Percentiles rank a stretch among this genome's conserved stretches.
Evolutionary conservation across 2,113 vertebrate genomes (phyloP).

Genomic region (Caranx ignobilis): DNA sequence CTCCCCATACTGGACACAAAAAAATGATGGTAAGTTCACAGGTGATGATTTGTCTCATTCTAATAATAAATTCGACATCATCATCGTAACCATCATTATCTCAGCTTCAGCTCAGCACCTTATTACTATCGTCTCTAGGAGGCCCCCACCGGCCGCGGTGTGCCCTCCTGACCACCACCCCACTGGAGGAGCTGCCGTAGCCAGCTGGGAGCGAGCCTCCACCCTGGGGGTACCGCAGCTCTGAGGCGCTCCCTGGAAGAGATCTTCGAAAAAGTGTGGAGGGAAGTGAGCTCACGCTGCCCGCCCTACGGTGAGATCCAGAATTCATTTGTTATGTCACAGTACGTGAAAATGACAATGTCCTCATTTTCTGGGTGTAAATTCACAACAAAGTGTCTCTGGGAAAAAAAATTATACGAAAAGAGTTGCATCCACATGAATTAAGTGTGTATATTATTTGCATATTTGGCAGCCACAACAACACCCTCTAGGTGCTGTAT

Average conservation of each 20-base stretch:
- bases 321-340: constrained; percentile 37
- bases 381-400: not conserved
- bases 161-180: constrained; percentile 86
- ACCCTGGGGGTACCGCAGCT: constrained; percentile 91
- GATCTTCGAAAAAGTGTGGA: constrained; percentile 85
- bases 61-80: not conserved
- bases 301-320: constrained; percentile 68
- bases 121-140: constrained; percentile 86
- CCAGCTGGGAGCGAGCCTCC: constrained; percentile 86
- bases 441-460: constrained; percentile 13
- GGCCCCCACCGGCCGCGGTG: constrained; percentile 89
- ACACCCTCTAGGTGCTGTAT: constrained; percentile 21
- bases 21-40: constrained; percentile 1
- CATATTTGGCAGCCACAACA: constrained; percentile 26
- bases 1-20: constrained; percentile 84
- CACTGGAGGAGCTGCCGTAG: constrained; percentile 86
- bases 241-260: constrained; percentile 92
- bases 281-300: constrained; percentile 82
- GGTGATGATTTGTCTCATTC: not conserved
- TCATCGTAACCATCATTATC: not conserved
- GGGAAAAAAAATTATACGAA: not conserved
- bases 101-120: constrained; percentile 78
- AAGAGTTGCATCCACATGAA: constrained; percentile 1
- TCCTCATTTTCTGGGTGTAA: constrained; percentile 11
- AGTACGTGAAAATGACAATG: constrained; percentile 7